Conservation (phyloP, 2,888 invertebrate genomes). For the Eurytoma californica region DNA sequence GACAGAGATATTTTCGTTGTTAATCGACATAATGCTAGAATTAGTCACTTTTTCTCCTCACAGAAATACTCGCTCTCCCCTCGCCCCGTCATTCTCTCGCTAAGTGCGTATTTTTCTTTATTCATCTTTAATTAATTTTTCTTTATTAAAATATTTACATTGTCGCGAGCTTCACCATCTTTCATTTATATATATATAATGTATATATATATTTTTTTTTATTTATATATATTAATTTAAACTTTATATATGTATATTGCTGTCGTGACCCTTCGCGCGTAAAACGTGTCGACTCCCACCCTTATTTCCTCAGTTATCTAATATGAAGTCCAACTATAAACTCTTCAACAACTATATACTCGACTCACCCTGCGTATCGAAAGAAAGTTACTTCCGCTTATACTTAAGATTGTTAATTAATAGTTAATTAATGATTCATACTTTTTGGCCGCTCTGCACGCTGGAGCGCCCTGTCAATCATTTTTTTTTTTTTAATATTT, state of each 20-base stretch:
- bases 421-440: constrained; percentile 60
- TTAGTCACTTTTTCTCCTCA: constrained; percentile 40
- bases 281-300: constrained; percentile 47
- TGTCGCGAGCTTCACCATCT: constrained; percentile 22
- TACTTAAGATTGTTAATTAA: constrained; percentile 62
- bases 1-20: constrained; percentile 70
- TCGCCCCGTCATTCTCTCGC: constrained; percentile 35
- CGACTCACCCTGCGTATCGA: constrained; percentile 69
- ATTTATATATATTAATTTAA: constrained; percentile 32
- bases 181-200: neutral
- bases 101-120: constrained; percentile 22
- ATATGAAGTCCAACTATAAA: constrained; percentile 73
- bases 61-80: constrained; percentile 20
- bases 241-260: constrained; percentile 40
- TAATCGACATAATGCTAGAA: constrained; percentile 60
- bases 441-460: constrained; percentile 57
- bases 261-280: constrained; percentile 5
- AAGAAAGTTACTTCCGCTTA: constrained; percentile 64
- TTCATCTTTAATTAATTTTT: constrained; percentile 12
- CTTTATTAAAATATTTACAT: constrained; percentile 55
- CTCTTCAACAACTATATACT: constrained; percentile 69
- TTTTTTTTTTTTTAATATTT: constrained; percentile 30
- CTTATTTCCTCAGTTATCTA: constrained; percentile 61
- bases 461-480: constrained; percentile 30
- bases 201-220: too few species aligned